Evolutionary conservation across 1,140 invertebrate genomes (phyloP), one percentile per base, ranked within the genome.

Genomic region (Lordiphosa collinella): DNA sequence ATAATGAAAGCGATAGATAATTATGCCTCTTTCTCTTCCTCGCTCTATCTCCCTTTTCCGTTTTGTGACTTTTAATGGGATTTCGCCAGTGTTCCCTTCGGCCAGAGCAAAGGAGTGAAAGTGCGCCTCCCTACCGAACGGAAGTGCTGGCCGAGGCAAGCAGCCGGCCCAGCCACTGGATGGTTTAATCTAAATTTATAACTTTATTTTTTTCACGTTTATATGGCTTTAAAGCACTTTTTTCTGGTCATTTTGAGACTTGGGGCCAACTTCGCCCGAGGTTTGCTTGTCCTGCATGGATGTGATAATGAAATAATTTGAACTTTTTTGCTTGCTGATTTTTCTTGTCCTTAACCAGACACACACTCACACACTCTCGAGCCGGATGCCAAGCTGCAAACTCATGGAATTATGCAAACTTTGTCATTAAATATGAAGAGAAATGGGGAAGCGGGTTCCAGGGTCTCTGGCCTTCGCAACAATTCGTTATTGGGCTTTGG

Each of bases 261-360:
- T 43, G 31, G 48, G 14, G 43, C 37, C 44, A 8, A 10, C 31
- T 11, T 44, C 10, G 31, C 1, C 1, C 29, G 9, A 14, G 9
- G 3, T 7, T 58, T 55, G 62, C 51, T 61, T 43, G 16, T 36
- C 44, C 72, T 82, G 78, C 63, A 68, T 50, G 72, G 34, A 69
- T 56, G 78, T 82, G 78, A 84, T 82, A 82, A 82, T 82, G 72
- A 82, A 82, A 82, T 82, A 84, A 82, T 82, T 82, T 84, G 55
- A 84, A 73, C 74, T 76, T 82, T 82, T 82, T 25, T 40, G 14
- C 43, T 57, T 59, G 57, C 66, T 67, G 68, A 56, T 80, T 80
- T 79, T 82, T 53, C 69, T 74, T 69, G 16, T 44, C 59, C 53
- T 63, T 57, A 52, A 51, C 66, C 16, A 18, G 16, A 18, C 16